Evolutionary conservation across 2,113 vertebrate genomes (phyloP).

Genomic region (Oreochromis tanganicae): DNA sequence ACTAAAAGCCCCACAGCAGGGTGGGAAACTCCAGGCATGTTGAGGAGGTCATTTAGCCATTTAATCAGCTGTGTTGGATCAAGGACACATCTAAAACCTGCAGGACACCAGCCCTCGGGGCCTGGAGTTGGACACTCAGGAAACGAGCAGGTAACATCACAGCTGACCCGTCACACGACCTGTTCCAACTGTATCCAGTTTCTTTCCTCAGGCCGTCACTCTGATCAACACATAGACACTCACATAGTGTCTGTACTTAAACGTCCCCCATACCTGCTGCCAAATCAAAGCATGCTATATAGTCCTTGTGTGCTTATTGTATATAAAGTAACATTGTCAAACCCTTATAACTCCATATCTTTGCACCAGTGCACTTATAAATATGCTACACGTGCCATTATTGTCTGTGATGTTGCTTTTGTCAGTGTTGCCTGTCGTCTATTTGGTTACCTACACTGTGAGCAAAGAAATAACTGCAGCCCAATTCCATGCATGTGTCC

Average conservation of each 20-base stretch:
- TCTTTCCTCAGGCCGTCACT: rapidly evolving
- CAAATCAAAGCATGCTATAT: rapidly evolving
- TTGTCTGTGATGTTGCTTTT: rapidly evolving
- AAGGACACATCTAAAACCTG: rapidly evolving
- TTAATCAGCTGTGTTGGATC: not conserved
- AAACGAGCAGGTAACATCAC: rapidly evolving
- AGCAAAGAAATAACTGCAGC: not conserved
- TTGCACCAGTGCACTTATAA: not conserved
- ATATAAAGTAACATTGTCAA: not conserved
- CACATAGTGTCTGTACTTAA: not conserved
- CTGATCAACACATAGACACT: not conserved
- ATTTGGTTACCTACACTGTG: rapidly evolving
- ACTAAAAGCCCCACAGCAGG: not conserved
- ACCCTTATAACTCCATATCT: rapidly evolving
- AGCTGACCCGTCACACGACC: not conserved
- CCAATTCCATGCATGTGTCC: rapidly evolving
- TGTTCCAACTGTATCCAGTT: rapidly evolving
- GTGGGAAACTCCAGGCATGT: not conserved
- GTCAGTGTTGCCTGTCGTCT: rapidly evolving
- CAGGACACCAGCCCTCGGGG: rapidly evolving
- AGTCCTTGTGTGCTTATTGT: not conserved
- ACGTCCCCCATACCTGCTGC: rapidly evolving
- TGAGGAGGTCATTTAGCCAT: not conserved
- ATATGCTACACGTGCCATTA: not conserved
- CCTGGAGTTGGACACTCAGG: not conserved